A percentile compares a stretch with the other conserved stretches of the same genome.
phyloP scores from a whole-genome alignment of 2,797 vertebrate genomes.

The Adelosebastes latens region DNA sequence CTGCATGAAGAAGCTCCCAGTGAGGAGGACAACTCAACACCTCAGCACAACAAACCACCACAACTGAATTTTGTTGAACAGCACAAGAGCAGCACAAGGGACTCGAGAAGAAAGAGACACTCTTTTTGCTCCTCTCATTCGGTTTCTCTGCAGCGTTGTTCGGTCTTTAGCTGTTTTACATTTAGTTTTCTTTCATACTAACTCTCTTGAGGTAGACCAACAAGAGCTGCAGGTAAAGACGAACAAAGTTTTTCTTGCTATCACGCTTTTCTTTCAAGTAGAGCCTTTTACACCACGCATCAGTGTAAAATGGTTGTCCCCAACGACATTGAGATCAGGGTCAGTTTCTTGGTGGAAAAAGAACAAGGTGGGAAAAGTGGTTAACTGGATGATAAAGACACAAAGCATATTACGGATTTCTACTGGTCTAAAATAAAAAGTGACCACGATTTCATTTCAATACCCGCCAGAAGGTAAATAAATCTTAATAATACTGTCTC shows the following conservation, averaged over 20 bases:
- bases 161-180: conserved; percentile 16
- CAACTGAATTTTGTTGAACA: conserved; percentile 5
- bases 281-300: not conserved
- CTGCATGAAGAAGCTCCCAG: conserved; percentile 42
- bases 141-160: not conserved
- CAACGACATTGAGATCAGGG: not conserved
- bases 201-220: not conserved
- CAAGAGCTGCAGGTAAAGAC: not conserved
- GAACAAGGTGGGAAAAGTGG: not conserved
- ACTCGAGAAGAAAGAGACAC: not conserved
- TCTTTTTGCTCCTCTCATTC: not conserved
- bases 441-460: not conserved
- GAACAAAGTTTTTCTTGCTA: not conserved
- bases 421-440: not conserved
- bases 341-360: not conserved
- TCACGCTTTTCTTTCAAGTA: not conserved
- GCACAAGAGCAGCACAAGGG: conserved; percentile 14
- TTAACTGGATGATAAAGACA: not conserved
- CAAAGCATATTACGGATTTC: not conserved
- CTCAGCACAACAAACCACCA: conserved; percentile 44
- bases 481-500: not conserved
- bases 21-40: conserved; percentile 44
- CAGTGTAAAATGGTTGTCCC: not conserved
- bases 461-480: not conserved
- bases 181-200: not conserved